Conservation (phyloP, 53 echinoderm and acorn worm genomes). For the Stichopus horrens region DNA sequence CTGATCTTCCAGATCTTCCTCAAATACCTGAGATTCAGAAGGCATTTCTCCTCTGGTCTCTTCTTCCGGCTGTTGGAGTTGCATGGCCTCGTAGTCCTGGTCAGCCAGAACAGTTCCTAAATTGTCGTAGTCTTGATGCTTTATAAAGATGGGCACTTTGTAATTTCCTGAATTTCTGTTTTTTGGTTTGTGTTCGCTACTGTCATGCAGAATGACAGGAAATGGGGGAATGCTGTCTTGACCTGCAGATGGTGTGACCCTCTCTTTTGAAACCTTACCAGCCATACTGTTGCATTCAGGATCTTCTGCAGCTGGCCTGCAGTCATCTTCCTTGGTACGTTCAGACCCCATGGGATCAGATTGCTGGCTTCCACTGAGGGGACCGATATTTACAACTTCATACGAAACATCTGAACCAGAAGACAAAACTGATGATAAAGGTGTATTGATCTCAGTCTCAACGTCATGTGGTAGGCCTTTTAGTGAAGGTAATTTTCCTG, state of each 20-base stretch:
- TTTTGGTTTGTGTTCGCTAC: slow-evolving; percentile 50
- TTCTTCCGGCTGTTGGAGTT: background rate
- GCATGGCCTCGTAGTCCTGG: slow-evolving; percentile 52
- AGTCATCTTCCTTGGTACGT: slow-evolving; percentile 10
- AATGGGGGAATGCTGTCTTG: slow-evolving; percentile 65
- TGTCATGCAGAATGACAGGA: slow-evolving; percentile 65
- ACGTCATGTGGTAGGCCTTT: background rate
- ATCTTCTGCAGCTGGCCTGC: slow-evolving; percentile 37
- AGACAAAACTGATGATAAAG: slow-evolving; percentile 9
- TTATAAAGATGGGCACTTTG: slow-evolving; percentile 92
- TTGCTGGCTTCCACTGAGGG: background rate
- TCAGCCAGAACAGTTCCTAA: slow-evolving; percentile 62
- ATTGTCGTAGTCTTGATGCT: slow-evolving; percentile 70
- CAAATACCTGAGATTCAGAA: background rate
- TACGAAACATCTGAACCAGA: slow-evolving; percentile 3
- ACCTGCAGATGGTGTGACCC: background rate
- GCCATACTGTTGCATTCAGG: slow-evolving; percentile 43
- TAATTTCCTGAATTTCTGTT: slow-evolving; percentile 75
- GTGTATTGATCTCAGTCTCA: background rate
- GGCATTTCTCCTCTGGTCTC: background rate
- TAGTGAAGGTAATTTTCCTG: background rate
- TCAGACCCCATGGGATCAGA: slow-evolving; percentile 35
- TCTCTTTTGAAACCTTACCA: background rate
- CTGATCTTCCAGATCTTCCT: slow-evolving; percentile 31
- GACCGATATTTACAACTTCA: slow-evolving; percentile 12